Evolutionary conservation across 2,888 invertebrate genomes (phyloP), one percentile per base, ranked within the genome.

Genomic region (Drosophila monieri): DNA sequence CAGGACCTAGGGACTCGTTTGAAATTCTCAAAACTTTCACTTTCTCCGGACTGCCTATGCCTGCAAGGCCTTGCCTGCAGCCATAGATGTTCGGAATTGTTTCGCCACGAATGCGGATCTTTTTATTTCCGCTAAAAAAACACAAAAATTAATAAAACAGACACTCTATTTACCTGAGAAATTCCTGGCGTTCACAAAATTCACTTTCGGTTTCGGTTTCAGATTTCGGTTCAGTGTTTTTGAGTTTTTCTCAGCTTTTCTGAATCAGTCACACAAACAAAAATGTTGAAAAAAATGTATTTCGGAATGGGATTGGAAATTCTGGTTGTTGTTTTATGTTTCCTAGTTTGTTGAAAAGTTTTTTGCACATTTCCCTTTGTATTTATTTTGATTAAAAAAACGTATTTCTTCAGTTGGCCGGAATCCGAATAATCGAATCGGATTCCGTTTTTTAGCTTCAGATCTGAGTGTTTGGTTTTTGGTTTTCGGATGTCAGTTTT

Each of bases 81-180:
- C 64, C 15, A 64, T 65, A 62, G 41, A 62, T 62, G 14, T 43
- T 51, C 43, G 43, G 49, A 52, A 62, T 62, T 62, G 62, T 62
- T 62, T 52, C 25, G 43, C 41, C 43, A 27, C 30, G 41, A 65
- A 64, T 32, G 10, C 30, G 0, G 39, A 25, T 25, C 32, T 43
- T 39, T 2, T 27, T 37, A 39, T 27, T 23, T 23, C 6, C 12
- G 3, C 35, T 10, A 6, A n/a, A 35, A 35, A 35, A 15, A 41
- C 15, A 39, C 9, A 43, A 12, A 10, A 21, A 30, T 3, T 6
- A 6, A 3, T 27, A 18, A 27, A 21, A 18, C 18, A n/a, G 23
- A 51, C 15, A 43, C 37, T 37, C 25, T 56, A 66, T 66, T 66
- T 66, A 66, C 65, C 65, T 66, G 68, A 47, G 35, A 23, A 66